A percentile compares a stretch with the other conserved stretches of the same genome.
phyloP scores from a whole-genome alignment of 2,888 invertebrate species.

The Tinea semifulvella region DNA sequence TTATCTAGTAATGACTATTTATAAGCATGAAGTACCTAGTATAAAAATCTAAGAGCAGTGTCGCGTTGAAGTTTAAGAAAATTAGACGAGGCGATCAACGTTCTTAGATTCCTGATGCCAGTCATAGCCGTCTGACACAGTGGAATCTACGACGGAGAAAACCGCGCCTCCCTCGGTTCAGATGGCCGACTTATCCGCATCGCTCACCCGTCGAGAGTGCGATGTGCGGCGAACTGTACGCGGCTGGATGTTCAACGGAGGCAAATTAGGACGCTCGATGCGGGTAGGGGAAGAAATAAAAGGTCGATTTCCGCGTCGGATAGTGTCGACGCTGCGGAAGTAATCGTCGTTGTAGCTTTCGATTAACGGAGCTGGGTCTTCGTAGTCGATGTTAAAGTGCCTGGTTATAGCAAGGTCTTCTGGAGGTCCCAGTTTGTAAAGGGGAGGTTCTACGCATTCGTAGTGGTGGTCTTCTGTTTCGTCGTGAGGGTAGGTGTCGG shows the following conservation, averaged over 20 bases:
- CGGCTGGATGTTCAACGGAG: slow-evolving; percentile 75
- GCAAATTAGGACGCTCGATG: slow-evolving; percentile 83
- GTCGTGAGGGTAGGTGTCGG: slow-evolving; percentile 71
- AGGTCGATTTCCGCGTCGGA: slow-evolving; percentile 67
- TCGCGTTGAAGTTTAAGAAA: not conserved
- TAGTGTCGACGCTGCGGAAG: slow-evolving; percentile 51
- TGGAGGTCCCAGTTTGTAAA: slow-evolving; percentile 57
- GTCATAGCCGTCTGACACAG: slow-evolving; percentile 37
- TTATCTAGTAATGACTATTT: too few relatives aligned
- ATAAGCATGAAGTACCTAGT: not conserved
- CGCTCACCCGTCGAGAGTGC: slow-evolving; percentile 58
- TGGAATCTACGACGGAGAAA: slow-evolving; percentile 60
- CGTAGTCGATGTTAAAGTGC: slow-evolving; percentile 83
- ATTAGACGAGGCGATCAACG: slow-evolving; percentile 54
- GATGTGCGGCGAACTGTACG: slow-evolving; percentile 59
- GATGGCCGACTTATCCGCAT: slow-evolving; percentile 60
- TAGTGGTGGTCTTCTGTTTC: slow-evolving; percentile 74
- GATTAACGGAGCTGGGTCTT: slow-evolving; percentile 79
- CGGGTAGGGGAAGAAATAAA: slow-evolving; percentile 82
- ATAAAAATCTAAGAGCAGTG: not conserved
- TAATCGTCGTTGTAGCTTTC: slow-evolving; percentile 73
- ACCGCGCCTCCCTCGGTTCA: slow-evolving; percentile 64
- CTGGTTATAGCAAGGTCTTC: slow-evolving; percentile 71
- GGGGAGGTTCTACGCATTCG: slow-evolving; percentile 72
- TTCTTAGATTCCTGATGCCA: slow-evolving; percentile 45